phyloP scores from a whole-genome alignment of 2,797 vertebrate genomes.

The Pipistrellus nathusii region DNA sequence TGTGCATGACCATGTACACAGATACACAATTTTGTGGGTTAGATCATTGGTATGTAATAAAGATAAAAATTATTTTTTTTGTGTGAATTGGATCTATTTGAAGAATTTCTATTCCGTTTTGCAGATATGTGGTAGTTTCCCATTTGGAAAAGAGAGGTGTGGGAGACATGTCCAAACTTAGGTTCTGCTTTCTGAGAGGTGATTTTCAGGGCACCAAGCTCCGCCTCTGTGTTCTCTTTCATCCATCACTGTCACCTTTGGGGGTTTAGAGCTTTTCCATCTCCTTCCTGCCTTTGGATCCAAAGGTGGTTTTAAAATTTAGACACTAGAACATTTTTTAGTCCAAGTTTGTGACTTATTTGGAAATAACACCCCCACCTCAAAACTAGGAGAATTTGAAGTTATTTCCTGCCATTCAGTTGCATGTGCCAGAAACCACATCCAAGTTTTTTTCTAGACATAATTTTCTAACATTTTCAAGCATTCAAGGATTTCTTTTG shows the following conservation, averaged over 20 bases:
- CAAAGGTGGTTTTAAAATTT: conserved; percentile 16
- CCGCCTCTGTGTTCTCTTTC: not conserved
- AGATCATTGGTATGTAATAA: not conserved
- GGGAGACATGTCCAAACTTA: not conserved
- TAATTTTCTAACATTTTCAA: not conserved
- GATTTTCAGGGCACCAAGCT: not conserved
- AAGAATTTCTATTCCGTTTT: not conserved
- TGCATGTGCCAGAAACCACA: conserved; percentile 34
- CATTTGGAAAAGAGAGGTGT: not conserved
- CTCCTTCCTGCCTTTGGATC: not conserved
- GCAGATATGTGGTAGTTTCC: not conserved
- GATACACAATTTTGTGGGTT: not conserved
- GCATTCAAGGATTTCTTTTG: not conserved
- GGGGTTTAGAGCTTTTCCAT: not conserved
- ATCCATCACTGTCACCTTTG: not conserved
- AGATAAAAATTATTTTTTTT: not conserved
- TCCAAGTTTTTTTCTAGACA: not conserved
- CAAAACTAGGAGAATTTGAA: conserved; percentile 22
- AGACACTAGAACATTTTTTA: not conserved
- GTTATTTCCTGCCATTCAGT: conserved; percentile 38
- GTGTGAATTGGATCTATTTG: not conserved
- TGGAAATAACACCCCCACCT: conserved; percentile 12
- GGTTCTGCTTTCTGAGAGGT: not conserved
- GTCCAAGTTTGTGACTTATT: not conserved
- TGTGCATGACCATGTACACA: not conserved